A percentile compares a stretch with the other conserved stretches of the same genome.
Evolutionary conservation across 1,140 invertebrate genomes (phyloP).

Genomic region (Melitaea cinxia): DNA sequence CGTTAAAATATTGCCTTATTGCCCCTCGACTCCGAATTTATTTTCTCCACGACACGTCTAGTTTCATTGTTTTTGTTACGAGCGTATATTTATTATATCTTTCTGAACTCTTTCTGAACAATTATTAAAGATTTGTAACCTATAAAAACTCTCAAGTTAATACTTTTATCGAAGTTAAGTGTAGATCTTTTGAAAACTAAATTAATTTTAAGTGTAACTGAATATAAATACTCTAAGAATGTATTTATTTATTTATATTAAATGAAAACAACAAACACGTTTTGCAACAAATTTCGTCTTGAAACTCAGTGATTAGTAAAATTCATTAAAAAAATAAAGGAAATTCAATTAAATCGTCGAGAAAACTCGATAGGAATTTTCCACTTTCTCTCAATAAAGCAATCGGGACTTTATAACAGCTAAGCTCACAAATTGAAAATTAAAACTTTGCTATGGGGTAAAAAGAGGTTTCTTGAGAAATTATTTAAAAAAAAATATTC

Average conservation of each 20-base stretch:
- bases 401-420: not conserved
- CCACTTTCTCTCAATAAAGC: not conserved
- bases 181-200: too few species aligned
- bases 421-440: not conserved
- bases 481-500: not conserved
- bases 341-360: not conserved
- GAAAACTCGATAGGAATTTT: not conserved
- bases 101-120: not conserved
- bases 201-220: too few species aligned
- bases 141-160: too few species aligned
- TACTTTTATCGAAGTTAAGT: too few species aligned
- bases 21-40: conserved; percentile 7
- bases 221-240: too few species aligned
- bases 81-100: not conserved
- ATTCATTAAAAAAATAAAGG: not conserved
- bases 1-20: conserved; percentile 10
- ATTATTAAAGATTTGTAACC: too few species aligned
- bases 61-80: not conserved
- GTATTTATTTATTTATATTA: too few species aligned
- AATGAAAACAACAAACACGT: too few species aligned
- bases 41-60: conserved; percentile 2
- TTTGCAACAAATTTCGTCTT: not conserved
- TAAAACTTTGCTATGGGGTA: not conserved
- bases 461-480: not conserved
- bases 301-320: not conserved